Evolutionary conservation across 1,140 invertebrate species (phyloP).

Genomic region (Vollenhovia emeryi): DNA sequence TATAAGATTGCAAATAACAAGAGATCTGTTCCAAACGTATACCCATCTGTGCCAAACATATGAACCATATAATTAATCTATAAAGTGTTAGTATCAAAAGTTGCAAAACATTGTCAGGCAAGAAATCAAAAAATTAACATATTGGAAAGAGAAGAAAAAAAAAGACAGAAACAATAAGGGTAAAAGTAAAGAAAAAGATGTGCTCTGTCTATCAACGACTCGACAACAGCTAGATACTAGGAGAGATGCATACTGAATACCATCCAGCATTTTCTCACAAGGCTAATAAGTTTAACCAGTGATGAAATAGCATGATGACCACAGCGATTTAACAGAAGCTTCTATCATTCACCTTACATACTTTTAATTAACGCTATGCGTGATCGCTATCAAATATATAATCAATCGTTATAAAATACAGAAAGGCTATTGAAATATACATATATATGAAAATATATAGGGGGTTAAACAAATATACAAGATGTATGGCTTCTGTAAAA

Average conservation of each 20-base stretch:
- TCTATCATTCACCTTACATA: not conserved
- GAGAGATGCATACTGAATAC: constrained; percentile 81
- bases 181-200: constrained; percentile 77
- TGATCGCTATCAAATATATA: not conserved
- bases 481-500: constrained; percentile 73
- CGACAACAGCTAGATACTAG: constrained; percentile 84
- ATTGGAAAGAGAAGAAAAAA: constrained; percentile 47
- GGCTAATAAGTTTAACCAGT: constrained; percentile 72
- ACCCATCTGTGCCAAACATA: constrained; percentile 80
- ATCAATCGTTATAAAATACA: not conserved
- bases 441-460: too few relatives aligned
- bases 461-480: not conserved
- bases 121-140: constrained; percentile 70
- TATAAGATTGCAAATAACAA: constrained; percentile 8
- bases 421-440: too few relatives aligned
- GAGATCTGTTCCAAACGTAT: constrained; percentile 8
- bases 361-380: not conserved
- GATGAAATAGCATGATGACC: constrained; percentile 73
- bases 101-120: constrained; percentile 82
- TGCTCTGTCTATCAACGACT: constrained; percentile 86
- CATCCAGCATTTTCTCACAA: constrained; percentile 75
- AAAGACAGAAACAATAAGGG: constrained; percentile 63
- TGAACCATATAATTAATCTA: constrained; percentile 72
- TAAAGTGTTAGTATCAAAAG: constrained; percentile 78
- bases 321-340: constrained; percentile 78